Percentiles rank a stretch among this genome's conserved stretches.
Conservation (phyloP, 2,888 invertebrate genomes). For the Kuschelorhynchus macadamiae region DNA sequence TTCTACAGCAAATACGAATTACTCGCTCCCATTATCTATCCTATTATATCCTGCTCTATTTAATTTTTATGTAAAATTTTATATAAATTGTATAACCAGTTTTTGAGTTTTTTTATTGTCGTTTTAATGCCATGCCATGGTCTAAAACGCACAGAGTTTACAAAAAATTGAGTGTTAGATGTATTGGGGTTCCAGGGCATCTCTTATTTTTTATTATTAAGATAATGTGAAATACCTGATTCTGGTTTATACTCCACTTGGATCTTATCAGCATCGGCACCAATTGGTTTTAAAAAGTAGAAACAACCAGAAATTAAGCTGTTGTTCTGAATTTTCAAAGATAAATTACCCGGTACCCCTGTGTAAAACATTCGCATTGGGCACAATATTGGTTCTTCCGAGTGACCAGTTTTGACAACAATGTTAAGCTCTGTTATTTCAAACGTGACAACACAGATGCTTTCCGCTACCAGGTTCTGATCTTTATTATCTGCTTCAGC, state of each 20-base stretch:
- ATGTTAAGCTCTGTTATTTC: conserved; percentile 59
- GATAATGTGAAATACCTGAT: no score
- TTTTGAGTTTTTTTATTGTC: no score
- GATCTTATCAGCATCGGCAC: conserved; percentile 60
- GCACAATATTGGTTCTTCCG: conserved; percentile 59
- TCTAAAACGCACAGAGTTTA: no score
- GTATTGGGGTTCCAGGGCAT: not conserved
- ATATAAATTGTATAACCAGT: no score
- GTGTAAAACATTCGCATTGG: conserved; percentile 61
- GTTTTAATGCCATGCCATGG: no score
- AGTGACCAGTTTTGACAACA: conserved; percentile 56
- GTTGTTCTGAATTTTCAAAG: conserved; percentile 62
- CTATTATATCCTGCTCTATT: no score
- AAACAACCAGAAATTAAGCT: conserved; percentile 58
- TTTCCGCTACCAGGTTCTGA: conserved; percentile 42
- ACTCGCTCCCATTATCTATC: no score
- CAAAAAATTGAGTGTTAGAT: no score
- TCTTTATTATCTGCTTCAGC: not conserved
- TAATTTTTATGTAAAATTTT: no score
- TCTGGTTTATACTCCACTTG: conserved; percentile 60
- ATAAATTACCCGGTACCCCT: conserved; percentile 56
- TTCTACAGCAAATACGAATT: no score
- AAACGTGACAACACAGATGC: conserved; percentile 59
- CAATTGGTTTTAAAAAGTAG: conserved; percentile 59
- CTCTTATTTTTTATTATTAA: no score